A percentile compares a stretch with the other conserved stretches of the same genome.
phyloP scores from a whole-genome alignment of 2,888 invertebrate genomes.

The Melikaiella ostensackeni region DNA sequence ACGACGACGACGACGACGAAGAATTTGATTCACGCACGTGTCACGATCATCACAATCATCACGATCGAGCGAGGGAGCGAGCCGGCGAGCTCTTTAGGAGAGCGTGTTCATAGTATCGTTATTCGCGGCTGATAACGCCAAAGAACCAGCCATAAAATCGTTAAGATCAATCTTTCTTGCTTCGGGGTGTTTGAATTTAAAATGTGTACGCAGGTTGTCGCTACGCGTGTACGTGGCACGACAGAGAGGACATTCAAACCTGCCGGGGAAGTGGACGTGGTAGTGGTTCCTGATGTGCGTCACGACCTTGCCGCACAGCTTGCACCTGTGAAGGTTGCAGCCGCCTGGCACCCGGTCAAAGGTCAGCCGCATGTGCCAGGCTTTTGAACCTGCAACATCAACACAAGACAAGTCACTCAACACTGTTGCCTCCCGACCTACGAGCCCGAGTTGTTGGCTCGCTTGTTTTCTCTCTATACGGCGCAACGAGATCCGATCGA shows the following conservation, averaged over 20 bases:
- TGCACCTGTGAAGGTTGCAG: slow-evolving; percentile 95
- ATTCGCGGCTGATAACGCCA: slow-evolving; percentile 79
- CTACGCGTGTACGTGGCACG: slow-evolving; percentile 94
- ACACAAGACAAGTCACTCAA: slow-evolving; percentile 79
- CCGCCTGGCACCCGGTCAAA: slow-evolving; percentile 95
- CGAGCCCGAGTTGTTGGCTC: slow-evolving; percentile 50
- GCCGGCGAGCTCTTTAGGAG: slow-evolving; percentile 77
- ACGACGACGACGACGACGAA: slow-evolving; percentile 14
- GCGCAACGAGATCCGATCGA: slow-evolving; percentile 31
- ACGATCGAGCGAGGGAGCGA: slow-evolving; percentile 46
- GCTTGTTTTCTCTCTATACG: slow-evolving; percentile 43
- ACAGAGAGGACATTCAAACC: slow-evolving; percentile 94
- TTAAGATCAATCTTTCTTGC: slow-evolving; percentile 88
- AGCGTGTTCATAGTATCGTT: slow-evolving; percentile 79
- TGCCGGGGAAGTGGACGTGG: slow-evolving; percentile 95
- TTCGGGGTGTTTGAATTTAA: slow-evolving; percentile 95
- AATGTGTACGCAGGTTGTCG: slow-evolving; percentile 94
- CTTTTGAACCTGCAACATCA: slow-evolving; percentile 93
- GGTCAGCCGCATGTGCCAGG: slow-evolving; percentile 96
- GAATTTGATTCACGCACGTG: slow-evolving; percentile 11
- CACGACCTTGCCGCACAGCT: slow-evolving; percentile 96
- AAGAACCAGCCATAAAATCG: slow-evolving; percentile 82
- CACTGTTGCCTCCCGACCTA: slow-evolving; percentile 71
- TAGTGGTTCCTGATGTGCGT: slow-evolving; percentile 96
- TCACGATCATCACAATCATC: slow-evolving; percentile 10